Evolutionary conservation across 2,113 vertebrate species (phyloP), one percentile per base, ranked within the genome.

Genomic region (Micromys minutus): DNA sequence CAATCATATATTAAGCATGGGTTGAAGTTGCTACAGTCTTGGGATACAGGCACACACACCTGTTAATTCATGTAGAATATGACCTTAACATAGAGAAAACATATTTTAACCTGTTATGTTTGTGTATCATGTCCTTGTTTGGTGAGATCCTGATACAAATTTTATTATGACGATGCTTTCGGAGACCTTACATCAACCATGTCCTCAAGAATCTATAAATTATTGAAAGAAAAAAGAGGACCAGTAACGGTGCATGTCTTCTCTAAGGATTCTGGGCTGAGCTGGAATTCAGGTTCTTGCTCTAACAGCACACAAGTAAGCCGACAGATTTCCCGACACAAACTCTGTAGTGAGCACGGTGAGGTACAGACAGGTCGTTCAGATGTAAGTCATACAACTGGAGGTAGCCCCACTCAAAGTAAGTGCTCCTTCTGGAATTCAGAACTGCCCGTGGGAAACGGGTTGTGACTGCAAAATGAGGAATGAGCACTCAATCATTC

Each of bases 71-170:
- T 5, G 76, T 29, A 45, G 16, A 74, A 63, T 39, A 71, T 34
- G 91, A 94, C 88, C 92, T 77, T 71, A 47, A 96, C 93, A 76
- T 84, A 91, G 7, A 24, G 22, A 3, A 91, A 84, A 61, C 65
- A 4, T 21, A 22, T 7, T 61, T 89, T 77, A 74, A 61, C 31
- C 59, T 29, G 8, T n/a, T 52, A 86, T 52, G 89, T 83, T 69
- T 61, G 16, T 22, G 59, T 42, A 92, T 61, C 34, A 87, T 59
- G 90, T 92, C 84, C 19, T 85, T 87, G 34, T 55, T 94, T 85
- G 72, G 15, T 91, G 75, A 16, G 4, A 22, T 61, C 59, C 94
- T 42, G 75, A 52, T 13, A 16, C 45, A 55, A 93, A 72, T 76
- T 47, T 89, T 72, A 80, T 22, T 1, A 65, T 61, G 16, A 11